phyloP scores from a whole-genome alignment of 53 echinoderm and acorn worm species.

The Temnopleurus reevesii region DNA sequence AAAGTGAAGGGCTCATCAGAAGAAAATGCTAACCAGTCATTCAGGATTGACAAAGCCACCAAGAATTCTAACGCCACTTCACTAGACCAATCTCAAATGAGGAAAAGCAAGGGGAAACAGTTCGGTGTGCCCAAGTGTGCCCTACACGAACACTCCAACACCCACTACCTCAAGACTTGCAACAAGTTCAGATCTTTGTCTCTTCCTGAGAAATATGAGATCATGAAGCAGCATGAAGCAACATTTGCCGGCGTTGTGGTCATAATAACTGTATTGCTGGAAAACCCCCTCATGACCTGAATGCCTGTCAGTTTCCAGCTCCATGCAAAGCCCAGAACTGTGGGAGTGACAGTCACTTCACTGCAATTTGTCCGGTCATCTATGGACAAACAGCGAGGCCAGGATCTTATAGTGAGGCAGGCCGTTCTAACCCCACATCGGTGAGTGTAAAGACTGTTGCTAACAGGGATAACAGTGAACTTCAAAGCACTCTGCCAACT shows the following conservation, averaged over 20 bases:
- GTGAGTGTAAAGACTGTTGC: background rate
- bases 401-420: slow-evolving; percentile 55
- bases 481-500: background rate
- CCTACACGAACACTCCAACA: background rate
- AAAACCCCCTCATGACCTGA: slow-evolving; percentile 50
- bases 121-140: slow-evolving; percentile 6
- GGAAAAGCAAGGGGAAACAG: background rate
- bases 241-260: slow-evolving; percentile 62
- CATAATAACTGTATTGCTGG: slow-evolving; percentile 67
- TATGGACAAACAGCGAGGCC: slow-evolving; percentile 54
- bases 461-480: background rate
- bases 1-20: background rate
- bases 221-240: slow-evolving; percentile 56
- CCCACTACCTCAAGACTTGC: slow-evolving; percentile 63
- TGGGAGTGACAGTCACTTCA: slow-evolving; percentile 71
- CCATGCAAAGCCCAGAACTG: slow-evolving; percentile 60
- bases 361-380: slow-evolving; percentile 69
- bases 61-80: background rate
- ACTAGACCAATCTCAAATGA: background rate
- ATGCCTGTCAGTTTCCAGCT: slow-evolving; percentile 45
- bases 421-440: background rate
- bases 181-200: slow-evolving; percentile 57
- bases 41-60: background rate
- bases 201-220: slow-evolving; percentile 26
- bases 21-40: background rate